Percentiles rank a stretch among this genome's conserved stretches.
phyloP scores from a whole-genome alignment of 1,140 invertebrate genomes.

The Drosophila equinoxialis region DNA sequence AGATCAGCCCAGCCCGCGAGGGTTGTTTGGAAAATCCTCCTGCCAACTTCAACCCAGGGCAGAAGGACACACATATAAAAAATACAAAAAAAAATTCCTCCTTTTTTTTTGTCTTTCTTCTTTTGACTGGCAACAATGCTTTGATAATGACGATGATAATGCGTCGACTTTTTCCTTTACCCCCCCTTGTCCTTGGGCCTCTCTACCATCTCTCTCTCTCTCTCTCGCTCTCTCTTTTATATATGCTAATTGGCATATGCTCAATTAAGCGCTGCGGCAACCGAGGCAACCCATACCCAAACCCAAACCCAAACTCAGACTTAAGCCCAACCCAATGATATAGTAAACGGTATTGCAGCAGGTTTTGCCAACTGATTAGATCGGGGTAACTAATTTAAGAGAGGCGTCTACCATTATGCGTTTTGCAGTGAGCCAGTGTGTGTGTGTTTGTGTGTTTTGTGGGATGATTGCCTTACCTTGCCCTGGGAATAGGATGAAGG shows the following conservation, averaged over 20 bases:
- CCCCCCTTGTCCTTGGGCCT: not conserved
- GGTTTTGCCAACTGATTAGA: constrained; percentile 66
- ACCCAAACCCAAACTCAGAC: not conserved
- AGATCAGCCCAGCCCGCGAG: constrained; percentile 47
- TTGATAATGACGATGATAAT: constrained; percentile 56
- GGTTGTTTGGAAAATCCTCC: constrained; percentile 46
- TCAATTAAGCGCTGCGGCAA: constrained; percentile 71
- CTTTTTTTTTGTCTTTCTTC: not conserved
- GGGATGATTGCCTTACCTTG: constrained; percentile 63
- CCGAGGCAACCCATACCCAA: constrained; percentile 48
- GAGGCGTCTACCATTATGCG: constrained; percentile 33
- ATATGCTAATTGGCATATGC: constrained; percentile 80
- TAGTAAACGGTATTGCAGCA: constrained; percentile 10
- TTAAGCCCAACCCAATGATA: constrained; percentile 5
- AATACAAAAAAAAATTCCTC: constrained; percentile 4
- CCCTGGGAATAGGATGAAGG: constrained; percentile 49
- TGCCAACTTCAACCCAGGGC: constrained; percentile 10
- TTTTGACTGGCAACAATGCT: not conserved
- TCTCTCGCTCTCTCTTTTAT: not conserved
- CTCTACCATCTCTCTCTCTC: not conserved
- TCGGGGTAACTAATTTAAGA: constrained; percentile 73
- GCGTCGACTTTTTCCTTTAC: not conserved
- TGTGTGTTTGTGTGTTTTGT: no score
- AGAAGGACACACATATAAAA: not conserved
- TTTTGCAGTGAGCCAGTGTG: constrained; percentile 13